Evolutionary conservation across 2,888 invertebrate genomes (phyloP).

Genomic region (Trachelus stipa): DNA sequence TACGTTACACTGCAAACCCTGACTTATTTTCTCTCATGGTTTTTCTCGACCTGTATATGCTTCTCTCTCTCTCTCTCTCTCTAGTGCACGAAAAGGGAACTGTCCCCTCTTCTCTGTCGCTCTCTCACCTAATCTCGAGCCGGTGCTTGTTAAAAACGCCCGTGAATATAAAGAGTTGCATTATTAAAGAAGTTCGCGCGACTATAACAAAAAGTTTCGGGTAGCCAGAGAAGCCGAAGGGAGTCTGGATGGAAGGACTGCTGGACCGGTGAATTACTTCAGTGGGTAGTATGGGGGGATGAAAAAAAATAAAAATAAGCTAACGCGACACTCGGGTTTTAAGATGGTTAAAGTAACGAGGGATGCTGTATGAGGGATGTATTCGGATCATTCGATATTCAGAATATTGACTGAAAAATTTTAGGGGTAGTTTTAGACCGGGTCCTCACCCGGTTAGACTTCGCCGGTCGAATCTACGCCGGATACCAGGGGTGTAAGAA

Average conservation of each 20-base stretch:
- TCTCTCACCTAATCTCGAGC: slow-evolving; percentile 60
- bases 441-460: not conserved
- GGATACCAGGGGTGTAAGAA: slow-evolving; percentile 4
- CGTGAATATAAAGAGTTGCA: slow-evolving; percentile 69
- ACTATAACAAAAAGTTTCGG: slow-evolving; percentile 61
- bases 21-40: slow-evolving; percentile 26
- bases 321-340: not conserved
- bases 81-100: not conserved
- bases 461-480: not conserved
- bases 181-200: slow-evolving; percentile 67
- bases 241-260: slow-evolving; percentile 21
- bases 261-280: slow-evolving; percentile 15
- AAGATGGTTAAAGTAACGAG: not conserved
- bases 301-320: slow-evolving; percentile 6
- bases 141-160: slow-evolving; percentile 64
- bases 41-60: slow-evolving; percentile 17
- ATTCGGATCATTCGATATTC: not conserved
- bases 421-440: not conserved
- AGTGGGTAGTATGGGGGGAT: slow-evolving; percentile 6
- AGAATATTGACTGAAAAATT: not conserved
- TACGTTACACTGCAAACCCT: slow-evolving; percentile 25
- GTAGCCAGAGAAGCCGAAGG: slow-evolving; percentile 27
- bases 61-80: slow-evolving; percentile 22
- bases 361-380: not conserved
- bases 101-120: slow-evolving; percentile 18